Evolutionary conservation across 2,113 vertebrate genomes (phyloP).

Genomic region (Astatotilapia flaviijosephi): DNA sequence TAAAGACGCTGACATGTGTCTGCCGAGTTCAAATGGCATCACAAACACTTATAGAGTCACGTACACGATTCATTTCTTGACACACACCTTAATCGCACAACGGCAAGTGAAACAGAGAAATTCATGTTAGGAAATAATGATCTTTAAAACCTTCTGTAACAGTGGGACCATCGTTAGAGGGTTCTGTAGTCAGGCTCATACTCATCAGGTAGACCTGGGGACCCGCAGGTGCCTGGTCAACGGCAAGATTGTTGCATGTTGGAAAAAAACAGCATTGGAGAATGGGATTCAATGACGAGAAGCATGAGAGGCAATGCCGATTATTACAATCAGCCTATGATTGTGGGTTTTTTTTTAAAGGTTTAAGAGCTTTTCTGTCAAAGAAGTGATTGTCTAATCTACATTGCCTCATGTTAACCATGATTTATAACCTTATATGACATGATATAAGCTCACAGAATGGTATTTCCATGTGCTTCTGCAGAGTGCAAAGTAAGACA

Average conservation of each 20-base stretch:
- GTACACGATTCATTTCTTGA: not conserved
- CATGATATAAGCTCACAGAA: not conserved
- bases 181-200: constrained; percentile 74
- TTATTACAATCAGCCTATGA: not conserved
- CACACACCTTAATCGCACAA: constrained; percentile 21
- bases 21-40: not conserved
- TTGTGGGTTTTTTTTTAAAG: rapidly evolving
- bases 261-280: constrained; percentile 32
- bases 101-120: constrained; percentile 18
- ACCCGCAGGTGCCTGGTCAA: constrained; percentile 62
- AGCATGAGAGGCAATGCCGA: not conserved
- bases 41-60: not conserved
- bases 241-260: constrained; percentile 33
- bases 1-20: not conserved
- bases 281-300: not conserved
- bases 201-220: constrained; percentile 63
- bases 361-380: not conserved
- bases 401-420: not conserved
- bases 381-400: not conserved
- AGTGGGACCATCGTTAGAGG: constrained; percentile 64
- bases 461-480: not conserved
- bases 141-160: constrained; percentile 69
- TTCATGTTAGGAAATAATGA: constrained; percentile 31
- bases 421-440: not conserved
- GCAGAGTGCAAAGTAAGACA: not conserved